Base-by-base conservation (phyloP, 2,113 vertebrate genomes). In the Callipepla squamata region DNA sequence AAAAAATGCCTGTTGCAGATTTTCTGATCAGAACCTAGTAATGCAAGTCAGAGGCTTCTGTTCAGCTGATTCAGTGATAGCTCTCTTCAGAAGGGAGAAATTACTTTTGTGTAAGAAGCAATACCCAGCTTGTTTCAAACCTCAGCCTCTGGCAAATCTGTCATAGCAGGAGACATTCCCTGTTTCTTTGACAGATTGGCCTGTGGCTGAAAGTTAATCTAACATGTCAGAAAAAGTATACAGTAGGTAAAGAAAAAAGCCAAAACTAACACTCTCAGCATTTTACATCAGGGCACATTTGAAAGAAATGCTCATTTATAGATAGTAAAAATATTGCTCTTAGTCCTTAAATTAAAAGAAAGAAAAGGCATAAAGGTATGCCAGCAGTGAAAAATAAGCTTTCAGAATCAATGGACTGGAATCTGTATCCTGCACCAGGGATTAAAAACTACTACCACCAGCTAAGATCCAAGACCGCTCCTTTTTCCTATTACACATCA, bases 101-200 rank as follows among this genome's bases (percentile, higher is more conserved):
- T 98, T 97, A 97, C 96, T 97, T 97, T 97, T 97, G 93, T 96
- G 94, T 91, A 92, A 97, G 95, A 97, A 97, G 96, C 96, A 97
- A 97, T 97, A 97, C 92, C 93, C 92, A 97, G 95, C 95, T 97
- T 96, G 94, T 97, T 97, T 97, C 97, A 97, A 97, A 97, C 92
- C 92, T 97, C 95, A 97, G 97, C 97, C 83, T n/a, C 97, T 97
- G 96, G 98, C 97, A 98, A 97, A 97, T 97, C 96, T 97, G 97
- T 98, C 97, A 97, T 95, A 93, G 87, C 91, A 96, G 95, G 95
- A 97, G 97, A 98, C 97, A 96, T 97, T 97, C 97, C 94, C 96
- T 97, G 96, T 98, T 97, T 97, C 97, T 97, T 92, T 98, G 97
- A 98, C 97, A 98, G 97, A 98, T 97, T 97, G 94, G 96, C 97